These are phyloP conservation scores for Hyaena hyaena DNA, from an alignment of 2,113 vertebrate genomes.

Conservation along the genomic window DNA sequence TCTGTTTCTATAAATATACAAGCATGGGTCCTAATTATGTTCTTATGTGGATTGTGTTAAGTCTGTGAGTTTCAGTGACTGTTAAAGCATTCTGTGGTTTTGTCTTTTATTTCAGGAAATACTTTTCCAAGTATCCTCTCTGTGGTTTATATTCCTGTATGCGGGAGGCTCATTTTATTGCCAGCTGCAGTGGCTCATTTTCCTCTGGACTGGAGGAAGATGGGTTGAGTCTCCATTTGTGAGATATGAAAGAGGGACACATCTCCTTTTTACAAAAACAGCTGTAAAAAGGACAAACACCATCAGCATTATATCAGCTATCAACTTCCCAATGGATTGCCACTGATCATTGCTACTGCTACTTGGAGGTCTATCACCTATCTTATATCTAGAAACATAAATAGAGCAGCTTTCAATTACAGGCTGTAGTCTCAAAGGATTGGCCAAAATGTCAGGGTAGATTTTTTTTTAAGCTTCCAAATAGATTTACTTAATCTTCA, in stretches of 20 bases:
- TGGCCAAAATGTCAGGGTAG: background rate
- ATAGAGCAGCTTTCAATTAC: background rate
- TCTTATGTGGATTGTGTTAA: slow-evolving; percentile 50
- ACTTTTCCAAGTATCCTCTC: slow-evolving; percentile 49
- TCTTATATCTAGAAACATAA: background rate
- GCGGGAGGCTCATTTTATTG: background rate
- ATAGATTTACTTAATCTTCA: background rate
- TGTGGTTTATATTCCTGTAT: slow-evolving; percentile 54
- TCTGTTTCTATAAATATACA: slow-evolving; percentile 69
- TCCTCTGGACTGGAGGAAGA: background rate
- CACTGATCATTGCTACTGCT: background rate
- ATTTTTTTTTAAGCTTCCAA: background rate
- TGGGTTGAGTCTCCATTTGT: background rate
- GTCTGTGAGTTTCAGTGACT: slow-evolving; percentile 50
- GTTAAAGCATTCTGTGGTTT: slow-evolving; percentile 72
- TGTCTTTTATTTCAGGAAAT: slow-evolving; percentile 78
- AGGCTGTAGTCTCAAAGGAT: background rate
- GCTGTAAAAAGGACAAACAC: background rate
- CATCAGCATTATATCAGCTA: background rate
- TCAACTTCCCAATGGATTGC: background rate
- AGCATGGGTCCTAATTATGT: slow-evolving; percentile 55
- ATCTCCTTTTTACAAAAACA: background rate
- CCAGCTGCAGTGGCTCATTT: background rate
- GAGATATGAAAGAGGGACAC: background rate
- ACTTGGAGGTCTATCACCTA: background rate